phyloP scores from a whole-genome alignment of 2,888 invertebrate species.

The Chrysopilus asiliformis region DNA sequence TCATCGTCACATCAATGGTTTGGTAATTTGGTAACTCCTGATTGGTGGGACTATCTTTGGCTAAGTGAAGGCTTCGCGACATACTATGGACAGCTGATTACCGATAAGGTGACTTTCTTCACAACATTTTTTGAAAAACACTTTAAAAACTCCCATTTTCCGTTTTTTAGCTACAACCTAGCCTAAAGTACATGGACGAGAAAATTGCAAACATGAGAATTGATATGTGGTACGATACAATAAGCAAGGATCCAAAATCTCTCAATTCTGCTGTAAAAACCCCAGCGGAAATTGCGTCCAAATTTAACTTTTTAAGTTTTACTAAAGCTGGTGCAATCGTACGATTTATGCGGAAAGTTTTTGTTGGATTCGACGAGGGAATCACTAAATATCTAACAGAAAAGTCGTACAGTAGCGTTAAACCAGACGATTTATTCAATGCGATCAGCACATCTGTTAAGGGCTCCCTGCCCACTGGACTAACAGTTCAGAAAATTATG shows the following conservation, averaged over 20 bases:
- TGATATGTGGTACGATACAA: too few species aligned
- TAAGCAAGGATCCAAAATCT: too few species aligned
- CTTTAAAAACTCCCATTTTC: too few species aligned
- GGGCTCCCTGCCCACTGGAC: constrained; percentile 1
- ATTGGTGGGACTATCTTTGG: constrained; percentile 13
- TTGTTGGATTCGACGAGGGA: constrained; percentile 1
- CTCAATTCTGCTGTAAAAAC: constrained; percentile 6
- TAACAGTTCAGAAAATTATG: constrained; percentile 6
- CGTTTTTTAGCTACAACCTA: too few species aligned
- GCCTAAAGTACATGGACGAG: too few species aligned
- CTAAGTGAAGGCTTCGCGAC: constrained; percentile 11
- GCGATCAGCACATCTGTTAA: background rate
- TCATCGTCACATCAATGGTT: too few species aligned
- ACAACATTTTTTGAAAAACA: too few species aligned
- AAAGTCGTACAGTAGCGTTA: constrained; percentile 1
- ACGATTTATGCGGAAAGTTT: constrained; percentile 6
- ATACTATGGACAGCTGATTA: constrained; percentile 5
- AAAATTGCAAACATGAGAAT: too few species aligned
- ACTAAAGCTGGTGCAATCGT: constrained; percentile 7
- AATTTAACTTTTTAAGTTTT: constrained; percentile 5
- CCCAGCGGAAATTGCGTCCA: background rate
- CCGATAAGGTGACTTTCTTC: constrained; percentile 9
- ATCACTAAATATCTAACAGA: constrained; percentile 7
- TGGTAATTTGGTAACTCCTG: constrained; percentile 9
- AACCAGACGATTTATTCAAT: constrained; percentile 4